These are phyloP conservation scores for Coendou prehensilis DNA, from an alignment of 2,797 vertebrate genomes.

Conservation along the genomic window DNA sequence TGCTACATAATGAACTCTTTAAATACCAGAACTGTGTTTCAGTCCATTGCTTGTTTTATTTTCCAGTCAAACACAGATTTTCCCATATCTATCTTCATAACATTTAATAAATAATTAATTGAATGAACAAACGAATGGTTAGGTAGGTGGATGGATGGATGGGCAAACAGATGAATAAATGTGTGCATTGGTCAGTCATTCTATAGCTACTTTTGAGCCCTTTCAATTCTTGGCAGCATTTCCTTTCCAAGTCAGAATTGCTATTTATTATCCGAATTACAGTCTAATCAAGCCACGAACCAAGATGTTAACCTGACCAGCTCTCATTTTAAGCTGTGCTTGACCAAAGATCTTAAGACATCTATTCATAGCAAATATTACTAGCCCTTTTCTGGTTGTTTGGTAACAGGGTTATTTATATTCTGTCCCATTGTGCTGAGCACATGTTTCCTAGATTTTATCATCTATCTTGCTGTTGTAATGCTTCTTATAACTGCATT, in stretches of 20 bases:
- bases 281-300: conserved; percentile 76
- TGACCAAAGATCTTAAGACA: conserved; percentile 76
- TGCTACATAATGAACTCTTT: neutral
- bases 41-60: neutral
- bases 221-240: conserved; percentile 67
- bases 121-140: neutral
- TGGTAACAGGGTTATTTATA: conserved; percentile 14
- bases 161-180: neutral
- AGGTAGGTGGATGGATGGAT: neutral
- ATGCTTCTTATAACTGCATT: conserved; percentile 53
- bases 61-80: neutral
- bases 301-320: conserved; percentile 75
- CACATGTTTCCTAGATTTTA: conserved; percentile 16
- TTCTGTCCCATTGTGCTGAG: conserved; percentile 67
- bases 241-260: conserved; percentile 71
- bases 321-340: conserved; percentile 77
- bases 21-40: neutral
- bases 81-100: neutral
- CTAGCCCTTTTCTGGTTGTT: conserved; percentile 57
- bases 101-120: conserved; percentile 20
- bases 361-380: conserved; percentile 64
- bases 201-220: conserved; percentile 29
- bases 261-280: conserved; percentile 80
- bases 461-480: conserved; percentile 46
- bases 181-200: neutral